phyloP scores from a whole-genome alignment of 2,113 vertebrate species.

The Nannospalax galili region DNA sequence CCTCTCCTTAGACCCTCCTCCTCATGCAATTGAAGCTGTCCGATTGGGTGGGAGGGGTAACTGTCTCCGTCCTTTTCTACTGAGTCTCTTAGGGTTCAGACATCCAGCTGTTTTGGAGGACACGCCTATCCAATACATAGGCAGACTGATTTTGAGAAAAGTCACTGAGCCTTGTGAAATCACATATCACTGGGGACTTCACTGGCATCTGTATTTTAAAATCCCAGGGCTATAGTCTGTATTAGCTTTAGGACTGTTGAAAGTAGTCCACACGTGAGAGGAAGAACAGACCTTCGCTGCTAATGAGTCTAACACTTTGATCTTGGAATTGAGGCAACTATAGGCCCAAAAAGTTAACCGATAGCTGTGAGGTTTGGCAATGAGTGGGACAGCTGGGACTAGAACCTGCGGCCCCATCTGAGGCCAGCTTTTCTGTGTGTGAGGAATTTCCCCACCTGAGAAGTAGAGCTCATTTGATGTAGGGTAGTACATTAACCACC shows the following conservation, averaged over 20 bases:
- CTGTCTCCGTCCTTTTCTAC: too few relatives aligned
- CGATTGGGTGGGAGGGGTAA: too few relatives aligned
- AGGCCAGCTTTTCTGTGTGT: not conserved
- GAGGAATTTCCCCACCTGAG: not conserved
- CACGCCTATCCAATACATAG: too few relatives aligned
- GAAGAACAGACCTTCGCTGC: not conserved
- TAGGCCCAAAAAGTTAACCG: not conserved
- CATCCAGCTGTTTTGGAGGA: too few relatives aligned
- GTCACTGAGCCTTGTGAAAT: not conserved
- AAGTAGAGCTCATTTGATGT: not conserved
- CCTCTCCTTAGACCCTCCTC: too few relatives aligned
- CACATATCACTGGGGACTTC: not conserved
- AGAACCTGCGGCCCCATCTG: not conserved
- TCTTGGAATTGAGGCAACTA: not conserved
- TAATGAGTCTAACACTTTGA: not conserved
- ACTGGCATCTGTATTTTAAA: not conserved
- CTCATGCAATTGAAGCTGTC: too few relatives aligned
- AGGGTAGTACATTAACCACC: not conserved
- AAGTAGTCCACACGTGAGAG: not conserved
- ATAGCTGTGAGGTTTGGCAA: not conserved
- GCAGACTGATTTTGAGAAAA: not conserved
- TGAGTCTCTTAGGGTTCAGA: too few relatives aligned
- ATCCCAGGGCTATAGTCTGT: not conserved
- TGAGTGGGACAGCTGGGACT: not conserved
- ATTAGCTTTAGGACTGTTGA: not conserved